These are phyloP conservation scores for Coremacera marginata DNA, from an alignment of 2,888 invertebrate species.

Conservation along the genomic window DNA sequence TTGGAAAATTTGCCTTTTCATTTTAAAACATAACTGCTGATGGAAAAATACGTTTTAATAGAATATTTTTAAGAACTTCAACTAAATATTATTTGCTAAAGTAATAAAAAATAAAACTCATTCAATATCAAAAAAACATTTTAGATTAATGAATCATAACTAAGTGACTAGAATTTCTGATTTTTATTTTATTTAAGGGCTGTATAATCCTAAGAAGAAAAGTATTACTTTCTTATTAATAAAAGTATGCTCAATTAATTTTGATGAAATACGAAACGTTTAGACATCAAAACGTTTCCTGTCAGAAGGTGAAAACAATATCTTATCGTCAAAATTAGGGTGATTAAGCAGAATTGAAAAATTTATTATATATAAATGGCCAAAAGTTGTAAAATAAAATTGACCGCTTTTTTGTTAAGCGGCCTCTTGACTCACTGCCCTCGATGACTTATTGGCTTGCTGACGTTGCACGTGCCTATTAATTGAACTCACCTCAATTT, in stretches of 20 bases:
- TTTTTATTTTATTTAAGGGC: no score
- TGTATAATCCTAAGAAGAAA: no score
- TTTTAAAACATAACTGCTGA: no score
- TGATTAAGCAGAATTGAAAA: background rate
- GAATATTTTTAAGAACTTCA: no score
- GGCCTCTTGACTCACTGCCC: slow-evolving; percentile 30
- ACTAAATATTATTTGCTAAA: no score
- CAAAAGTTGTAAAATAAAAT: background rate
- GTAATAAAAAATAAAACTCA: no score
- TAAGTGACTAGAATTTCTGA: no score
- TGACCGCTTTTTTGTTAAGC: background rate
- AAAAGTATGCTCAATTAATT: background rate
- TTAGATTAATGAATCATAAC: no score
- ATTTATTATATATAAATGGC: background rate
- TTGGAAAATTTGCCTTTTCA: no score
- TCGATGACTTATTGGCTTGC: slow-evolving; percentile 4
- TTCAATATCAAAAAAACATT: no score
- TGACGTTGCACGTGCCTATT: slow-evolving; percentile 13
- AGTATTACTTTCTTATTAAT: no score
- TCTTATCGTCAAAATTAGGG: background rate
- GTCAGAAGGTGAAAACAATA: background rate
- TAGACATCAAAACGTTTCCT: background rate
- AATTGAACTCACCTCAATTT: background rate
- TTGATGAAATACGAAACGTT: background rate
- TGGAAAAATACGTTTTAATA: no score